Evolutionary conservation across 1,140 invertebrate genomes (phyloP).

Genomic region (Hesperophylax magnus): DNA sequence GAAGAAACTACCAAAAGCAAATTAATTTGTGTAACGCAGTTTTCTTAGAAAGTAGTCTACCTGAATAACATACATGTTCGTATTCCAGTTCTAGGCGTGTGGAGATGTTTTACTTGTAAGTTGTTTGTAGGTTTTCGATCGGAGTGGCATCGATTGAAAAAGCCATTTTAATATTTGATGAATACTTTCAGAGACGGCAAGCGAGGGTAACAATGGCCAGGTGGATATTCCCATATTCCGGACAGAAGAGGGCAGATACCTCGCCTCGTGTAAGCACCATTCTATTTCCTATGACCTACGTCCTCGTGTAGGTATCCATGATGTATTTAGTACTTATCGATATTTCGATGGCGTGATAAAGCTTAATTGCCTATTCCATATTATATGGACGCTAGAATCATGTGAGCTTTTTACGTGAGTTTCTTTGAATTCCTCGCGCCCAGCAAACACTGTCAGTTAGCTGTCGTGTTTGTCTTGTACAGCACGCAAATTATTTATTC

Average conservation of each 20-base stretch:
- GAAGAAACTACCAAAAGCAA: slow-evolving; percentile 16
- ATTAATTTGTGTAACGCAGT: background rate
- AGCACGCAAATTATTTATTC: slow-evolving; percentile 5
- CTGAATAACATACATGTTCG: background rate
- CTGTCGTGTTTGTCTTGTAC: background rate
- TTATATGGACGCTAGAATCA: background rate
- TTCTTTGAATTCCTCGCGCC: background rate
- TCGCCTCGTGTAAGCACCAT: slow-evolving; percentile 79
- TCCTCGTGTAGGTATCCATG: background rate
- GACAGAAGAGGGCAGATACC: slow-evolving; percentile 86
- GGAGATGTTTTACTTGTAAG: background rate
- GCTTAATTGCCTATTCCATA: slow-evolving; percentile 24
- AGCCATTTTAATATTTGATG: slow-evolving; percentile 54
- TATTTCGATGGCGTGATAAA: slow-evolving; percentile 31
- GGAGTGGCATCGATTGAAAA: slow-evolving; percentile 44
- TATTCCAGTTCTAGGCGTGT: background rate
- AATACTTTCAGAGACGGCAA: slow-evolving; percentile 50
- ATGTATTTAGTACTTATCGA: background rate
- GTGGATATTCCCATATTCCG: slow-evolving; percentile 83
- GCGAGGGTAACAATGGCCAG: slow-evolving; percentile 71
- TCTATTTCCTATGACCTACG: slow-evolving; percentile 9
- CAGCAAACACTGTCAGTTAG: slow-evolving; percentile 9
- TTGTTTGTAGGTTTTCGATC: background rate
- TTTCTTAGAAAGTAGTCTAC: background rate
- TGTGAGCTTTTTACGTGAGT: too few species aligned